Percentiles rank a stretch among this genome's conserved stretches.
These are phyloP conservation scores for Drosophila ercepeae DNA, from an alignment of 1,140 invertebrate species.

Conservation along the genomic window DNA sequence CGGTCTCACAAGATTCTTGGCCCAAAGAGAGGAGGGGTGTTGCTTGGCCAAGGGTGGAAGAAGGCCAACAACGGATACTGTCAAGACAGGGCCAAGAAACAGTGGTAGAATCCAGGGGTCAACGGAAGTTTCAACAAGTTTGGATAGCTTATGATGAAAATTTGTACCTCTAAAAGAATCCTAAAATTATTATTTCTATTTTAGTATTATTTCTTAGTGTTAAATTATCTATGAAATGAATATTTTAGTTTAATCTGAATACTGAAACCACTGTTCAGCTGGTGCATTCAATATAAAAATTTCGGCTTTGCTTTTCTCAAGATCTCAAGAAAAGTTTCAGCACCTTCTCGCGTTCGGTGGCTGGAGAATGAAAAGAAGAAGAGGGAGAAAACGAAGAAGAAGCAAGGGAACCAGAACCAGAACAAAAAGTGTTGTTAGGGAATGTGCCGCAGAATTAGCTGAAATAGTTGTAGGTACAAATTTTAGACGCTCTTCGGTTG, in stretches of 20 bases:
- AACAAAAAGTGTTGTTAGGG: constrained; percentile 59
- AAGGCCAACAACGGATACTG: constrained; percentile 18
- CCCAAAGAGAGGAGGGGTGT: neutral
- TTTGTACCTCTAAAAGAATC: too few species aligned
- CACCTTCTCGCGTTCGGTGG: constrained; percentile 44
- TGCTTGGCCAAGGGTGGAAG: neutral
- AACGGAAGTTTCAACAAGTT: neutral
- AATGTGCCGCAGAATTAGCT: constrained; percentile 76
- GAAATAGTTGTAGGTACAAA: constrained; percentile 83
- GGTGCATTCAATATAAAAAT: constrained; percentile 52
- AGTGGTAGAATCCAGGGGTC: constrained; percentile 20
- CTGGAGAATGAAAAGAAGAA: neutral
- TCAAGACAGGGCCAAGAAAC: constrained; percentile 21
- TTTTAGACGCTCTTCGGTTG: constrained; percentile 58
- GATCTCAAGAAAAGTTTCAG: constrained; percentile 60
- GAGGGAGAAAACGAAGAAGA: neutral
- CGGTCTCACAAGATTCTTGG: constrained; percentile 32
- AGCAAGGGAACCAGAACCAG: constrained; percentile 14
- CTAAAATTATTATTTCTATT: too few species aligned
- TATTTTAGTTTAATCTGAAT: too few species aligned
- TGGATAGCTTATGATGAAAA: neutral
- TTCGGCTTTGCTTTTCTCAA: constrained; percentile 42
- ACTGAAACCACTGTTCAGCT: constrained; percentile 12
- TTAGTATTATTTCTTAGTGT: too few species aligned
- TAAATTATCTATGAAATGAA: too few species aligned